Conservation (phyloP, 2,797 vertebrate genomes). For the Eospalax fontanierii region DNA sequence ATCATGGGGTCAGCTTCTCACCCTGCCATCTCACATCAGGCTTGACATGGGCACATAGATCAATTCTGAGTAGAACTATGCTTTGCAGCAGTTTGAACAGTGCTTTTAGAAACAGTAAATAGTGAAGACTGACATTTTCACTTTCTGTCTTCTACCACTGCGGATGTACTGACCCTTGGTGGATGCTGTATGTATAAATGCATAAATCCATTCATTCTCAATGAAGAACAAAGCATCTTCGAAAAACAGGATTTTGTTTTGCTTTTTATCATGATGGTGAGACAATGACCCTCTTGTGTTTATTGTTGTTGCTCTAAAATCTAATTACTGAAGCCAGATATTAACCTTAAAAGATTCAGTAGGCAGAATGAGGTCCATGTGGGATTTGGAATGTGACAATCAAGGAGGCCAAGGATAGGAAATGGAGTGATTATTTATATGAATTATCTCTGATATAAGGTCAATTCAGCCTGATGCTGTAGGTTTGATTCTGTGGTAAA, state of each 20-base stretch:
- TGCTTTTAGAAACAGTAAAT: slow-evolving; percentile 14
- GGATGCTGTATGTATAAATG: not conserved
- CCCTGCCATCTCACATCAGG: slow-evolving; percentile 13
- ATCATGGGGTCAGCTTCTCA: slow-evolving; percentile 46
- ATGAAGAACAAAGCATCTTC: slow-evolving; percentile 16
- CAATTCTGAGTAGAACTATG: slow-evolving; percentile 12
- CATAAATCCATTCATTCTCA: not conserved
- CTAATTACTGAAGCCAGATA: not conserved
- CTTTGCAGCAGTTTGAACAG: not conserved
- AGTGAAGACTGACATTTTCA: not conserved
- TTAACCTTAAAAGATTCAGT: slow-evolving; percentile 36
- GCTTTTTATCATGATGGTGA: not conserved
- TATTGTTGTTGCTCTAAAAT: slow-evolving; percentile 32
- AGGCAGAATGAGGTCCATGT: slow-evolving; percentile 21
- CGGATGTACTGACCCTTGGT: not conserved
- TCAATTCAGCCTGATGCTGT: not conserved
- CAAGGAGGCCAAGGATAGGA: not conserved
- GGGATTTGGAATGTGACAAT: slow-evolving; percentile 47
- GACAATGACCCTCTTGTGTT: not conserved
- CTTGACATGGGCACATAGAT: slow-evolving; percentile 57
- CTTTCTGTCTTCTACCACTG: slow-evolving; percentile 21
- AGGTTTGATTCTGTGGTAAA: slow-evolving; percentile 24
- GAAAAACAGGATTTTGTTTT: not conserved
- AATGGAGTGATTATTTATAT: slow-evolving; percentile 11
- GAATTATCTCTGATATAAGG: not conserved